Evolutionary conservation across 2,113 vertebrate species (phyloP).

Genomic region (Mastomys natalensis): DNA sequence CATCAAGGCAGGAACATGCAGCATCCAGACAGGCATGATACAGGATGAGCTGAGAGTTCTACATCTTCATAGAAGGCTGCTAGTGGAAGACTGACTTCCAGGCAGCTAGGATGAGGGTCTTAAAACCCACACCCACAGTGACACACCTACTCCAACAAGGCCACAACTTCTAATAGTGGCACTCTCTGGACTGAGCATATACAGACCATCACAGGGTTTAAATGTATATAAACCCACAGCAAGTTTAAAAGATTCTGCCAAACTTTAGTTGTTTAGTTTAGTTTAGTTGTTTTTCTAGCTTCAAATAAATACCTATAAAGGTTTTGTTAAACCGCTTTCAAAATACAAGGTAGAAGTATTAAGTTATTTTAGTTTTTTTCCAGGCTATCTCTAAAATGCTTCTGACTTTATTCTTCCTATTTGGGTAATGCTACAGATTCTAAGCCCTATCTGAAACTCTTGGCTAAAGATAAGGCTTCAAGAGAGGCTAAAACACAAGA

Average conservation of each 20-base stretch:
- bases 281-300: neutral
- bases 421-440: conserved; percentile 79
- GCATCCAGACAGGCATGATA: too few relatives aligned
- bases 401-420: conserved; percentile 81
- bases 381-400: neutral
- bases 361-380: neutral
- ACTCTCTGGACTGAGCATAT: too few relatives aligned
- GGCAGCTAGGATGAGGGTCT: too few relatives aligned
- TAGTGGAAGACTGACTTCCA: too few relatives aligned
- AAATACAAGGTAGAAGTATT: neutral
- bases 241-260: conserved; percentile 1
- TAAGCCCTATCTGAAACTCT: conserved; percentile 64
- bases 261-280: conserved; percentile 23
- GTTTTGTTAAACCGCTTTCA: conserved; percentile 19
- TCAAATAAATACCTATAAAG: neutral
- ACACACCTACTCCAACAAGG: too few relatives aligned
- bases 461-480: conserved; percentile 65
- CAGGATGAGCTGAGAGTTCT: too few relatives aligned
- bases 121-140: too few relatives aligned
- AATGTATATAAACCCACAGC: neutral
- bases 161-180: too few relatives aligned
- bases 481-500: conserved; percentile 77
- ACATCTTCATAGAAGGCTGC: too few relatives aligned
- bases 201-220: too few relatives aligned
- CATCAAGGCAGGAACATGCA: too few relatives aligned